A percentile compares a stretch with the other conserved stretches of the same genome.
Conservation (phyloP, 1,140 invertebrate species). For the Drosophila ambigua region DNA sequence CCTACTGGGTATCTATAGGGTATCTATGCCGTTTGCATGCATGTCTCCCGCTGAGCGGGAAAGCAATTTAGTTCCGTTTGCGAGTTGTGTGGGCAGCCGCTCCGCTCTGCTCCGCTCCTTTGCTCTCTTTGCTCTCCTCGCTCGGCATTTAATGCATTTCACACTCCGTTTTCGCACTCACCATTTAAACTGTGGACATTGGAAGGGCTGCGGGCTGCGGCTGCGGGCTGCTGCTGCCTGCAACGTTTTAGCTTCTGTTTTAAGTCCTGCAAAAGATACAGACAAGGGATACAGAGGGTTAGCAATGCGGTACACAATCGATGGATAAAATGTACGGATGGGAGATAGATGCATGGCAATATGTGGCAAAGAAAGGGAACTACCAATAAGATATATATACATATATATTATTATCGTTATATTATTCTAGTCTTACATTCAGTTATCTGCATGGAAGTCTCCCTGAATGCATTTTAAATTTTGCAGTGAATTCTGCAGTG, state of each 20-base stretch:
- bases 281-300: neutral
- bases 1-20: too few relatives aligned
- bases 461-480: too few relatives aligned
- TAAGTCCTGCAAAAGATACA: slow-evolving; percentile 14
- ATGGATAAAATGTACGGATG: neutral
- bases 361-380: too few relatives aligned
- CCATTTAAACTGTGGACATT: slow-evolving; percentile 75
- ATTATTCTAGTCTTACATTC: too few relatives aligned
- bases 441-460: too few relatives aligned
- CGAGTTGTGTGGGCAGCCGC: neutral
- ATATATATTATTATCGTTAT: too few relatives aligned
- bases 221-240: slow-evolving; percentile 27
- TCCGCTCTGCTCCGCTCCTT: slow-evolving; percentile 8
- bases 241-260: slow-evolving; percentile 26
- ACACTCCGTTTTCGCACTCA: slow-evolving; percentile 69
- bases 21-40: neutral
- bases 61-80: slow-evolving; percentile 64
- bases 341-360: neutral
- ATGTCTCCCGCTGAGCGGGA: slow-evolving; percentile 29
- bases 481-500: too few relatives aligned
- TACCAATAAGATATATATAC: too few relatives aligned
- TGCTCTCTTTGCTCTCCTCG: neutral
- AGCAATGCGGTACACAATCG: too few relatives aligned
- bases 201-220: slow-evolving; percentile 14
- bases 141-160: slow-evolving; percentile 54